phyloP scores from a whole-genome alignment of 2,888 invertebrate species.

The Andrena bicolor region DNA sequence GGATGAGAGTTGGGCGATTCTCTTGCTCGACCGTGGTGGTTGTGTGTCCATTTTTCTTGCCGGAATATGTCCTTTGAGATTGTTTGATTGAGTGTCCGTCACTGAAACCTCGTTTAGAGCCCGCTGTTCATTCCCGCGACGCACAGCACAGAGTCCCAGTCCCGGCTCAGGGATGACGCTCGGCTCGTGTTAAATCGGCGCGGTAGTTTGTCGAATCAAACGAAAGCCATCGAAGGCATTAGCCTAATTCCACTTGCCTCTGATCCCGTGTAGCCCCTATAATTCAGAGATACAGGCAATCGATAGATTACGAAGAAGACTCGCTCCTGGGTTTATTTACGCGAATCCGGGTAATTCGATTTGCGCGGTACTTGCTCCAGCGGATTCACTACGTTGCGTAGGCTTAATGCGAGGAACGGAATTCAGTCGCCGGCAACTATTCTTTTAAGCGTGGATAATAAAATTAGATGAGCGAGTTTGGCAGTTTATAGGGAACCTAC shows the following conservation, averaged over 20 bases:
- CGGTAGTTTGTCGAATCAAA: constrained; percentile 33
- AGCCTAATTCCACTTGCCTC: constrained; percentile 34
- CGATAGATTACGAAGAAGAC: constrained; percentile 22
- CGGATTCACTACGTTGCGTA: neutral
- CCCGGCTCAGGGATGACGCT: neutral
- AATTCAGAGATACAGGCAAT: constrained; percentile 52
- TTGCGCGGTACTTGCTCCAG: neutral
- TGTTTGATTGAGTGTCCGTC: neutral
- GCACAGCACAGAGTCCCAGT: neutral
- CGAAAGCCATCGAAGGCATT: constrained; percentile 27
- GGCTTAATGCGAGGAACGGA: neutral
- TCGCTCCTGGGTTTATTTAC: neutral
- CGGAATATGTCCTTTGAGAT: neutral
- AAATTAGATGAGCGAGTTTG: no score
- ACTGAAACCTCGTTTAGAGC: neutral
- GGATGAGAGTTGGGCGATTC: neutral
- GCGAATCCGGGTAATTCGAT: constrained; percentile 21
- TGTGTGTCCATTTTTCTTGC: constrained; percentile 22
- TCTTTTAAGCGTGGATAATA: neutral
- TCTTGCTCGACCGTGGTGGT: neutral
- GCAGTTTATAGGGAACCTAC: no score
- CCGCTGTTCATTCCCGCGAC: neutral
- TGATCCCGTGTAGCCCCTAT: constrained; percentile 43
- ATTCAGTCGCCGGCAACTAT: neutral
- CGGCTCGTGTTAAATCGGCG: neutral